Percentiles rank a stretch among this genome's conserved stretches.
These are phyloP conservation scores for Adineta ricciae DNA, from an alignment of 2,888 invertebrate genomes.

Conservation along the genomic window DNA sequence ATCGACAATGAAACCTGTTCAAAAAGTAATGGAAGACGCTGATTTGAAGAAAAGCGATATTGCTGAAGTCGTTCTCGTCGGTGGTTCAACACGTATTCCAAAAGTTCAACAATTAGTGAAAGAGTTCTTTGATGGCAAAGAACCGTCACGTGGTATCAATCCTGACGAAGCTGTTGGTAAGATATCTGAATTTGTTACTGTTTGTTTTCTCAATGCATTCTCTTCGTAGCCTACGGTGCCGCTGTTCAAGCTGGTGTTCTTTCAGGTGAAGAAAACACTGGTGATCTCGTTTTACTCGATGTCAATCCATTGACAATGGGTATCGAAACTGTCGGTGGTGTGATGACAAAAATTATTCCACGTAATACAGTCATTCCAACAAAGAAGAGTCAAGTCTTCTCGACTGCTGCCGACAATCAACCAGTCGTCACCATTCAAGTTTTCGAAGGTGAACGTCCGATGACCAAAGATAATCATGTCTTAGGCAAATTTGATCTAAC, in stretches of 20 bases:
- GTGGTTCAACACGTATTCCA: constrained; percentile 96
- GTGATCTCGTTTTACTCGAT: constrained; percentile 86
- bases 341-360: constrained; percentile 96
- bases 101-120: constrained; percentile 65
- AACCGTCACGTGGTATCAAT: constrained; percentile 92
- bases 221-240: constrained; percentile 85
- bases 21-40: constrained; percentile 89
- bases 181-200: too few species aligned
- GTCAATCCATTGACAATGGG: constrained; percentile 97
- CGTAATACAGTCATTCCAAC: constrained; percentile 97
- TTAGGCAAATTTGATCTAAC: constrained; percentile 95
- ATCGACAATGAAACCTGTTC: constrained; percentile 84
- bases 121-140: constrained; percentile 82
- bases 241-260: constrained; percentile 96
- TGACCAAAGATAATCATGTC: constrained; percentile 98
- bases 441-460: constrained; percentile 95
- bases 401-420: constrained; percentile 95
- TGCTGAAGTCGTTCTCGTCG: constrained; percentile 94
- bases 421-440: constrained; percentile 92
- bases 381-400: constrained; percentile 97
- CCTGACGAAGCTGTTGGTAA: constrained; percentile 99
- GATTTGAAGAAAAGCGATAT: constrained; percentile 96
- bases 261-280: constrained; percentile 86
- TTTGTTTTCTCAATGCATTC: too few species aligned
- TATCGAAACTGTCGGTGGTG: constrained; percentile 98